Base-by-base conservation (phyloP, 1,140 invertebrate genomes). In the Aphis craccivora region DNA sequence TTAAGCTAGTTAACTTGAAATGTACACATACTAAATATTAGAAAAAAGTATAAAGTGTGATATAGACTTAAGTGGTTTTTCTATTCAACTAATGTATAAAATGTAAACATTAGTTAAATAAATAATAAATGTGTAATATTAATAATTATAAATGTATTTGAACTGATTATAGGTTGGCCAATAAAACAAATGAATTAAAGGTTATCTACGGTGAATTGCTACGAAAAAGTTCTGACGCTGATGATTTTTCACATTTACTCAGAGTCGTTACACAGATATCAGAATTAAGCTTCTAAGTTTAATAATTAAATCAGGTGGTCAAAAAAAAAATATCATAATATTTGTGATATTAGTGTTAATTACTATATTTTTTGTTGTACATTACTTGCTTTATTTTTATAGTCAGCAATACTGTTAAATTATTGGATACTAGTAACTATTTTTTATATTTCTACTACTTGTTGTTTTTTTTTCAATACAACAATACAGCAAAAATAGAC, bases 231-330 rank as follows among this genome's bases (percentile, higher is more conserved):
- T n/a, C 30, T 7, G 25, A 86, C 4, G 22, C 48, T 43, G 43
- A 86, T 37, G 91, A 84, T 25, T 93, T 43, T 93, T 84, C 76
- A 23, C 76, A 93, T 93, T 93, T 93, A 93, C 91, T 93, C 5
- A 93, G 25, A 93, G 81, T 86, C 9, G 37, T 93, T 8, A 93
- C 48, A 23, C 81, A 84, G 6, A 93, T 93, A 53, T 51, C 67
- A n/a, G 91, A 93, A 93, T 55, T 93, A 84, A 84, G n/a, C 11
- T 86, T 93, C 2, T 92, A 48, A 81, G 22, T n/a, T 93, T 55
- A 67, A 48, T 43, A 8, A 86, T 86, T n/a, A 18, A 4, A 0
- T 35, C 0, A 18, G 1, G 6, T 9, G 30, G 11, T 87, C n/a
- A n/a, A 20, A n/a, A 48, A 87, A 45, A 53, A 23, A 89, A 37